Conservation (phyloP, 2,888 invertebrate genomes). For the Dermolepida albohirtum region DNA sequence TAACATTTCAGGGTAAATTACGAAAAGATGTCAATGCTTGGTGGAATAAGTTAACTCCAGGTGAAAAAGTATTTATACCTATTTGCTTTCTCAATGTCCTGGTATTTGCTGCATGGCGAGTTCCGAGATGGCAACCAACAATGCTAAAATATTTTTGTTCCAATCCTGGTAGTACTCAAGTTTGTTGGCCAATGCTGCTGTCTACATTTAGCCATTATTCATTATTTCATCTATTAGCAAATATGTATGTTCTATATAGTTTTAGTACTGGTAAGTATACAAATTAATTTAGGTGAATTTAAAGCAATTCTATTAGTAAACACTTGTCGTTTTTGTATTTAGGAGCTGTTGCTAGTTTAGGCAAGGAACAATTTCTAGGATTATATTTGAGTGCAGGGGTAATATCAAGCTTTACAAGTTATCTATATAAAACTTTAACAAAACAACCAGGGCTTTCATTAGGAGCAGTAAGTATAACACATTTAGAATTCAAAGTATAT, state of each 20-base stretch:
- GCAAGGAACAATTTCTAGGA: slow-evolving; percentile 92
- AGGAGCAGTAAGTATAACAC: slow-evolving; percentile 86
- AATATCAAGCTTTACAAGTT: slow-evolving; percentile 86
- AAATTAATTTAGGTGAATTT: slow-evolving; percentile 1
- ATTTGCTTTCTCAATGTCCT: slow-evolving; percentile 82
- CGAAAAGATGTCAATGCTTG: slow-evolving; percentile 67
- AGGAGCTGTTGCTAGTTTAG: slow-evolving; percentile 80
- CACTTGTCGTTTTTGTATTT: slow-evolving; percentile 52
- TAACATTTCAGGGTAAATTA: slow-evolving; percentile 57
- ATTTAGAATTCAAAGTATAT: not conserved
- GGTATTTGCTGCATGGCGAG: slow-evolving; percentile 86
- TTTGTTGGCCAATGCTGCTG: slow-evolving; percentile 90
- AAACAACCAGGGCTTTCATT: slow-evolving; percentile 82
- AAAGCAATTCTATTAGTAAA: not conserved
- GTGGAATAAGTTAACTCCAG: slow-evolving; percentile 80
- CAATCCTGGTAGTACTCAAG: slow-evolving; percentile 79
- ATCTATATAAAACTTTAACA: slow-evolving; percentile 79
- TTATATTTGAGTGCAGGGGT: slow-evolving; percentile 92
- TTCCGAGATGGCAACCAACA: slow-evolving; percentile 75
- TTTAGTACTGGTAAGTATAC: slow-evolving; percentile 71
- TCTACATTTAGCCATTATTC: slow-evolving; percentile 97
- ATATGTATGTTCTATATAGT: slow-evolving; percentile 96
- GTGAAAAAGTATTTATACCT: slow-evolving; percentile 83
- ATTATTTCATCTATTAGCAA: slow-evolving; percentile 86
- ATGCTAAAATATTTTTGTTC: slow-evolving; percentile 91